Conservation (phyloP, 2,888 invertebrate genomes). For the Apamea anceps region DNA sequence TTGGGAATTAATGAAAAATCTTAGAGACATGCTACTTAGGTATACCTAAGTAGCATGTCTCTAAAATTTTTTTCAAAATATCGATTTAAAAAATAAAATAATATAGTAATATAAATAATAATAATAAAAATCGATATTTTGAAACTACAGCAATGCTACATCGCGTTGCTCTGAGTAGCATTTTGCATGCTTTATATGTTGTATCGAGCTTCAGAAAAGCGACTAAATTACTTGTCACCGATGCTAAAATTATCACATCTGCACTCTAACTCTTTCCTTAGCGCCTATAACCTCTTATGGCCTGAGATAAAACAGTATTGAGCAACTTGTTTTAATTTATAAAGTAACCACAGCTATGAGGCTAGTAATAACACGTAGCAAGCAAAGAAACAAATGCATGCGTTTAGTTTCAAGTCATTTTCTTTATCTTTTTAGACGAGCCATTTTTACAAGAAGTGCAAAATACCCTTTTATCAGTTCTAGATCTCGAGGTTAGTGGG, state of each 20-base stretch:
- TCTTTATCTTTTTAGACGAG: slow-evolving; percentile 29
- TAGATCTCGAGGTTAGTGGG: slow-evolving; percentile 27
- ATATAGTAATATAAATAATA: no score
- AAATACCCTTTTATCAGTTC: slow-evolving; percentile 33
- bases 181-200: not conserved
- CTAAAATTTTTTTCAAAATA: no score
- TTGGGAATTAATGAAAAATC: not conserved
- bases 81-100: no score
- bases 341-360: not conserved
- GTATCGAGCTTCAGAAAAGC: no score
- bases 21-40: no score
- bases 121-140: no score
- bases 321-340: not conserved
- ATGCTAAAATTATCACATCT: not conserved
- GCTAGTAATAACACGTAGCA: not conserved
- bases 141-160: not conserved
- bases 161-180: not conserved
- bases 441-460: slow-evolving; percentile 29
- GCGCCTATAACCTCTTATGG: no score
- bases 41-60: no score
- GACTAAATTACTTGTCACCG: not conserved
- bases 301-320: not conserved
- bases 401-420: slow-evolving; percentile 3
- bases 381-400: not conserved
- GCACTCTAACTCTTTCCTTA: no score